phyloP scores from a whole-genome alignment of 2,797 vertebrate species.

The Squalus acanthias region DNA sequence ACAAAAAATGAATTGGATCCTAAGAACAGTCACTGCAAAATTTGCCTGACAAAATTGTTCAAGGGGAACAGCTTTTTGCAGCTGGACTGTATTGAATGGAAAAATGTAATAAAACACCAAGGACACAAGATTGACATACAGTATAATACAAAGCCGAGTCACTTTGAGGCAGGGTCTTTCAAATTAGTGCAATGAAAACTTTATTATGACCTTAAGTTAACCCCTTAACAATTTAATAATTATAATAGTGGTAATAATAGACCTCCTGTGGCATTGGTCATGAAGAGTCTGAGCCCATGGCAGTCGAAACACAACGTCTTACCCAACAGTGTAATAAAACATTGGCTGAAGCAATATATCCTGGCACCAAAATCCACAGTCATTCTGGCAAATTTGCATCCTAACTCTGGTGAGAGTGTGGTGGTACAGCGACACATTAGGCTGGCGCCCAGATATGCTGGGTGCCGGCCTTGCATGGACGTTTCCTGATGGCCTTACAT shows the following conservation, averaged over 20 bases:
- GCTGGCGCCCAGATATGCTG: not conserved
- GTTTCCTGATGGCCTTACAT: not conserved
- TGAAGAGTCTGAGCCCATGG: not conserved
- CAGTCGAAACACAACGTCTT: not conserved
- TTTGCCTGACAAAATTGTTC: not conserved
- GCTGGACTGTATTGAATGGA: not conserved
- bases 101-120: constrained; percentile 39
- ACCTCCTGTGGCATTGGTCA: not conserved
- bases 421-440: not conserved
- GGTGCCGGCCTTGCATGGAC: not conserved
- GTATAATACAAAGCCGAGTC: not conserved
- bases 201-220: constrained; percentile 36
- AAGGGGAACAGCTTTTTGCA: constrained; percentile 12
- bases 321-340: no score
- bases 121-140: constrained; percentile 37
- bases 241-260: not conserved
- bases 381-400: not conserved
- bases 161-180: constrained; percentile 45
- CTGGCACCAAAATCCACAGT: not conserved
- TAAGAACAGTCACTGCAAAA: not conserved
- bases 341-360: not conserved
- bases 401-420: not conserved
- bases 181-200: constrained; percentile 46
- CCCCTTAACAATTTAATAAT: not conserved
- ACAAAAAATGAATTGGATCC: not conserved